These are phyloP conservation scores for Cartodere bifasciata DNA, from an alignment of 2,888 invertebrate genomes.

Conservation along the genomic window DNA sequence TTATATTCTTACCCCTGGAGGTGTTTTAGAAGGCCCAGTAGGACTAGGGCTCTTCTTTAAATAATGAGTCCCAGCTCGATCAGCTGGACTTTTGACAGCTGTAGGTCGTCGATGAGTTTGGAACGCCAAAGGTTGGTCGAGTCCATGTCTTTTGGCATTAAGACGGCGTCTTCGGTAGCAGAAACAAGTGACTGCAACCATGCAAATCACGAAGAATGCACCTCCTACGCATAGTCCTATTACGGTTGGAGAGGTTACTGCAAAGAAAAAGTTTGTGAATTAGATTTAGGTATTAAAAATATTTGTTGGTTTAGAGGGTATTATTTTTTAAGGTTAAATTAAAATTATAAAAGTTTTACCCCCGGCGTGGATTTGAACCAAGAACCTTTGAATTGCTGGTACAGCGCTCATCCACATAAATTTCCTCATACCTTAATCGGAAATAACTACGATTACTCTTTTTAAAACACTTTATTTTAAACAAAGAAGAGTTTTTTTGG, in stretches of 20 bases:
- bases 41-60: constrained; percentile 89
- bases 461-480: no score
- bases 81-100: constrained; percentile 76
- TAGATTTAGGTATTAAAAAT: no score
- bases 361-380: no score
- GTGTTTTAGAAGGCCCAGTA: constrained; percentile 50
- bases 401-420: no score
- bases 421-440: no score
- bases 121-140: constrained; percentile 51
- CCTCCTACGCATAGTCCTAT: constrained; percentile 50
- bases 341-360: no score
- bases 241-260: constrained; percentile 36
- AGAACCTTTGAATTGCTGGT: no score
- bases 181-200: constrained; percentile 51
- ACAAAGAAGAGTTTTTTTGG: no score
- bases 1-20: constrained; percentile 36
- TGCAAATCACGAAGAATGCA: constrained; percentile 43
- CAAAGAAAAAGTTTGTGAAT: constrained; percentile 14
- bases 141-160: constrained; percentile 38
- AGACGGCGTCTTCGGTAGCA: constrained; percentile 41
- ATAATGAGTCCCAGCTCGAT: constrained; percentile 63
- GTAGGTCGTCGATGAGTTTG: constrained; percentile 63
- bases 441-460: no score
- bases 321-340: no score
- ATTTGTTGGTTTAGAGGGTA: no score